These are phyloP conservation scores for Lerema accius DNA, from an alignment of 1,140 invertebrate genomes.

Conservation along the genomic window DNA sequence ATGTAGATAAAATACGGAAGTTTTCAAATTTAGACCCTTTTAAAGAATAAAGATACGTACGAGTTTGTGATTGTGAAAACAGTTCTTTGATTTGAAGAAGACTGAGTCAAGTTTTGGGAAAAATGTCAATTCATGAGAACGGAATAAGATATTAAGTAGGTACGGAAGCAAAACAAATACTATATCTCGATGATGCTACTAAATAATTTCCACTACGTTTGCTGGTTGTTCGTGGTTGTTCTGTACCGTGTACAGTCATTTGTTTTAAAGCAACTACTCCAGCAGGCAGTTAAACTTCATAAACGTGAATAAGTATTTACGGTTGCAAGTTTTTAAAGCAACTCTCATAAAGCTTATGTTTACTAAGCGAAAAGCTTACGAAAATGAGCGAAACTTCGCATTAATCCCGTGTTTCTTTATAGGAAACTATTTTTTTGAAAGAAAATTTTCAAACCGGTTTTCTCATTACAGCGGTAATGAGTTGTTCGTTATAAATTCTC, in stretches of 20 bases:
- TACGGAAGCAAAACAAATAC: constrained; percentile 8
- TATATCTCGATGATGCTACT: constrained; percentile 2
- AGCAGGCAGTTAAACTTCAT: constrained; percentile 20
- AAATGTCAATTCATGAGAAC: no score
- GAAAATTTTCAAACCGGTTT: background rate
- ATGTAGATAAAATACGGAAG: no score
- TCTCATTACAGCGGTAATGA: background rate
- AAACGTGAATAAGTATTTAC: constrained; percentile 18
- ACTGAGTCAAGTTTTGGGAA: no score
- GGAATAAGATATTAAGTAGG: no score
- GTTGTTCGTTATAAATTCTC: background rate
- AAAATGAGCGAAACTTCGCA: constrained; percentile 9
- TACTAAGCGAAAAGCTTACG: constrained; percentile 7
- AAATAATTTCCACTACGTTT: background rate
- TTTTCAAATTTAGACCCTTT: no score
- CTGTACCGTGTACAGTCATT: constrained; percentile 1
- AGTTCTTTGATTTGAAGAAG: no score
- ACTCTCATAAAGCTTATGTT: constrained; percentile 16
- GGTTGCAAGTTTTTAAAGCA: constrained; percentile 12
- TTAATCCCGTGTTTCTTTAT: background rate
- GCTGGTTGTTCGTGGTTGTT: background rate
- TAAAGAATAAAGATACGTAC: no score
- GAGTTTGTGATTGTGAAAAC: no score
- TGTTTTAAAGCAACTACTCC: constrained; percentile 7
- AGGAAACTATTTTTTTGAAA: constrained; percentile 13